Conservation (phyloP, 2,888 invertebrate species). For the Lasioglossum lativentre region DNA sequence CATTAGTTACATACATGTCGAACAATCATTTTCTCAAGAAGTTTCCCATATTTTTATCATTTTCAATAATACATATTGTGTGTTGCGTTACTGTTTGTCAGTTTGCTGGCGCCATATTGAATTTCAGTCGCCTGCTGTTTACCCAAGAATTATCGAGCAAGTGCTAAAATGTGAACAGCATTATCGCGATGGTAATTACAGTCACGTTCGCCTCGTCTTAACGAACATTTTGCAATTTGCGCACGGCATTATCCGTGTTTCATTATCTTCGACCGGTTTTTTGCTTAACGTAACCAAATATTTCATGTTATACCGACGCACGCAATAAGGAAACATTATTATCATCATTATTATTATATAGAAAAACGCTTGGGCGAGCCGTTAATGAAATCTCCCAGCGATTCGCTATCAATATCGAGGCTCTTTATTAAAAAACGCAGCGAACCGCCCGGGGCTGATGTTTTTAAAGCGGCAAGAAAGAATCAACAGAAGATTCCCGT, state of each 20-base stretch:
- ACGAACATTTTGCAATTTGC: too few relatives aligned
- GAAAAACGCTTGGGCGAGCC: neutral
- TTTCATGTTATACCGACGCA: neutral
- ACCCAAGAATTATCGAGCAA: neutral
- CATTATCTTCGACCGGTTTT: neutral
- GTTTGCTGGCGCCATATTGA: neutral
- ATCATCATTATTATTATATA: neutral
- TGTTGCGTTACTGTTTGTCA: neutral
- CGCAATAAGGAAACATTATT: neutral
- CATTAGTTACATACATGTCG: too few relatives aligned
- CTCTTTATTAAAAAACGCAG: slow-evolving; percentile 70
- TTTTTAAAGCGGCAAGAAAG: slow-evolving; percentile 67
- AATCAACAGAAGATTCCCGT: slow-evolving; percentile 63
- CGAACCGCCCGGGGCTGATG: slow-evolving; percentile 66
- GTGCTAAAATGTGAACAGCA: neutral
- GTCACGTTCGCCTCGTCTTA: neutral
- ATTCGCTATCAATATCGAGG: slow-evolving; percentile 38
- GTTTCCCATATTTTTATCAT: too few relatives aligned
- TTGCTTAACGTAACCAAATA: neutral
- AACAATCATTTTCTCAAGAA: too few relatives aligned
- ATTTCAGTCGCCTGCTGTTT: neutral
- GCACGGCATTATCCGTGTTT: neutral
- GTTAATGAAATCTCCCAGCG: slow-evolving; percentile 22
- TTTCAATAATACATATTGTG: too few relatives aligned
- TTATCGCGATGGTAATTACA: neutral